Base-by-base conservation (phyloP, 2,888 invertebrate genomes). In the Stenotaenia linearis region DNA sequence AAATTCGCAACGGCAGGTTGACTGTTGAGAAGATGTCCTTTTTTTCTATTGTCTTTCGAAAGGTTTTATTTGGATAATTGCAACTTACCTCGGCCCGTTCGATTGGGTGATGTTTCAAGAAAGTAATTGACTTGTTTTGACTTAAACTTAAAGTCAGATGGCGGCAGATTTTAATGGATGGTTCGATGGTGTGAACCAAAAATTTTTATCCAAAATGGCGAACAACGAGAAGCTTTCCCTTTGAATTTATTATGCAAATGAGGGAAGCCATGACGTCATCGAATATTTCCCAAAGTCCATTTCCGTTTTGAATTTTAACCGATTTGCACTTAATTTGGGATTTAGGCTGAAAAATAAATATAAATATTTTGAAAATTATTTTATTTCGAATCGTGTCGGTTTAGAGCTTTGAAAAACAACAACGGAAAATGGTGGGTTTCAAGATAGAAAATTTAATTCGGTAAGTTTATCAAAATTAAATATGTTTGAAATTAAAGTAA, bases 71-170 rank as follows among this genome's bases (percentile, higher is more conserved):
- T 18, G 12, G 21, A 12, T 37, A 35, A 35, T 50, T 12, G 18
- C 77, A 7, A 45, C 79, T 80, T 80, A 81, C 81, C 80, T 81
- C 79, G 81, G 81, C 61, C 81, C 81, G 81, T 81, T 81, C 81
- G 81, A 79, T 77, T 78, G 81, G 81, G 80, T 81, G 79, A 80
- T 79, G 78, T 77, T 79, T 75, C 76, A 78, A 79, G 74, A 32
- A 28, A 74, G 69, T 77, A 76, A 80, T 75, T 61, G 28, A 79
- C 74, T 78, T 74, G 78, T 80, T 77, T 28, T 32, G 18, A 25
- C 25, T 28, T 50, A 28, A 76, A 79, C 45, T 50, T 40, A 75
- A 40, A 77, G 80, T 78, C 80, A 80, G 81, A 81, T 81, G 79
- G 78, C 80, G 77, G 69, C 76, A 56, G 81, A 81, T 81, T 81